Base-by-base conservation (phyloP, 2,113 vertebrate species). In the human (Homo sapiens) region DNA sequence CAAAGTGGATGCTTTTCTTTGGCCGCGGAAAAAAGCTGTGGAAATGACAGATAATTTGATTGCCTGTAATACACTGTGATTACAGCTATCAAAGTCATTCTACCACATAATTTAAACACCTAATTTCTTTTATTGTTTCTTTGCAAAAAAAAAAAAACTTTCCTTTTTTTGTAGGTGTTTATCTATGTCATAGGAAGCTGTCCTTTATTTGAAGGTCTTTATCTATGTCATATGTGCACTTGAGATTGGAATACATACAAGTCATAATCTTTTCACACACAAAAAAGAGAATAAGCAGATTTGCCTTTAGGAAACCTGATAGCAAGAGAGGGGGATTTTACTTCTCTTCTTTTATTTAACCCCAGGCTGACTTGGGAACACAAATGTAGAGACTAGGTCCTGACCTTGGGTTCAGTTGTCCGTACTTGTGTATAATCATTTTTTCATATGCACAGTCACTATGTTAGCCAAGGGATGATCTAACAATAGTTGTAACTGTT, bases 41-140 rank as follows among this genome's bases (percentile, higher is more conserved):
- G 57, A 57, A 43, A 59, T 80, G 59, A 90, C 3, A 91, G 20
- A 78, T 88, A 89, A 91, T 95, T 93, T 83, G 80, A 92, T 27
- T 93, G 25, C 22, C 32, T 90, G 12, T 78, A 72, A 76, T 72
- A 61, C 25, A 73, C 94, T 92, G 17, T 25, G 48, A 82, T 59
- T 89, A 85, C 30, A 89, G 61, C 5, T 86, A 45, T 68, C 27
- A 76, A 76, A 76, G 70, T 57, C 59, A 52, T 73, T 30, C 50
- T 75, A 87, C 11, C 38, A 70, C 38, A 68, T 84, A 52, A 94
- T 91, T 89, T 96, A 83, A 94, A 94, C 35, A 92, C 20, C 27
- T 72, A 86, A 86, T 68, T 68, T 61, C 25, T 61, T 61, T 90
- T 93, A 95, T 94, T 4, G 35, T 90, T 90, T 96, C 11, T 79